Percentiles rank a stretch among this genome's conserved stretches.
Evolutionary conservation across 2,113 vertebrate species (phyloP).

Genomic region (Sterna hirundo): DNA sequence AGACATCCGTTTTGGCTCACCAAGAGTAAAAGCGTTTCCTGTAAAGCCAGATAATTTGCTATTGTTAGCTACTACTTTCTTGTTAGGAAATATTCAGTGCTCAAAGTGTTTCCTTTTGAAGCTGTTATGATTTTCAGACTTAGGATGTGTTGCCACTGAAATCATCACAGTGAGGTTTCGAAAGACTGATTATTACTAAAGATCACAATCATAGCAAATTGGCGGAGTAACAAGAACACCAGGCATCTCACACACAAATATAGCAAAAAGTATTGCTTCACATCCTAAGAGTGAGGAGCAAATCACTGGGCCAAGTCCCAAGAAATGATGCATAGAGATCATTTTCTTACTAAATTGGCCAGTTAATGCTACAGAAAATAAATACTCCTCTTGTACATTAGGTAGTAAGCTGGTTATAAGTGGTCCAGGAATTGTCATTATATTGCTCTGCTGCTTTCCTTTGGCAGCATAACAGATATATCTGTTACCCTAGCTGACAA

Average conservation of each 20-base stretch:
- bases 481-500: constrained; percentile 5
- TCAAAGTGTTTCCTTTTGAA: neutral
- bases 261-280: neutral
- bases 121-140: neutral
- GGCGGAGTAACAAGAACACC: neutral
- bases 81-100: neutral
- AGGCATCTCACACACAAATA: neutral
- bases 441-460: constrained; percentile 16
- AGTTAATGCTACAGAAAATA: constrained; percentile 30
- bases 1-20: neutral
- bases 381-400: neutral
- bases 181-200: neutral
- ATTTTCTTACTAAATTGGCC: constrained; percentile 9
- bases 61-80: neutral
- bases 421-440: neutral
- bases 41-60: neutral
- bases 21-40: neutral
- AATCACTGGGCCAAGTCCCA: neutral
- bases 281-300: neutral
- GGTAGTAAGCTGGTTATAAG: neutral
- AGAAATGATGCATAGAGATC: neutral
- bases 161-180: neutral
- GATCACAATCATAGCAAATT: neutral
- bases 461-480: neutral
- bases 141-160: neutral